Conservation (phyloP, 2,113 vertebrate species). For the Carlito syrichta region DNA sequence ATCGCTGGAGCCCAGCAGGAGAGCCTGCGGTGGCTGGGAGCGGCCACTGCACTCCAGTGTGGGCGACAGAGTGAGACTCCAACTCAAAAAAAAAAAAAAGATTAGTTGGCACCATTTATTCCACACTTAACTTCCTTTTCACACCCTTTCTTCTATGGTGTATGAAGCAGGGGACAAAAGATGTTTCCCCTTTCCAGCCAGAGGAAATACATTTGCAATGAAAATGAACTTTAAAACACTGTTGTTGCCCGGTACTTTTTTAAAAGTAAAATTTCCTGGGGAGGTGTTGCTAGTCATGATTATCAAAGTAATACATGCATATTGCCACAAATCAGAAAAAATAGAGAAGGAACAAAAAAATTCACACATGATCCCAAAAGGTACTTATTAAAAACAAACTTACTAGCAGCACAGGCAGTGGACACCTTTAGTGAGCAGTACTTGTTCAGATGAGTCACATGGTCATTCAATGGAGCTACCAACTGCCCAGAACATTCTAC, state of each 20-base stretch:
- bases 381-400: not conserved
- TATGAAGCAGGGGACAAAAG: not conserved
- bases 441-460: not conserved
- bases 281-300: not conserved
- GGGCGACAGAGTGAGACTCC: too few species aligned
- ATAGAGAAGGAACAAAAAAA: not conserved
- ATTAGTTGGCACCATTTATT: rapidly evolving
- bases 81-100: too few species aligned
- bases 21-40: too few species aligned
- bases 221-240: slow-evolving; percentile 30
- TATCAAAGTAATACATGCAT: not conserved
- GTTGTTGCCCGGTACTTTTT: not conserved
- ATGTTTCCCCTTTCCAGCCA: slow-evolving; percentile 18
- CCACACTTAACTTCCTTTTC: not conserved
- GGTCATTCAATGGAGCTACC: not conserved
- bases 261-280: not conserved
- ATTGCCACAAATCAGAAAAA: not conserved
- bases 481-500: rapidly evolving
- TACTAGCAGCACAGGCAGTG: too few species aligned
- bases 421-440: rapidly evolving
- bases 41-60: too few species aligned
- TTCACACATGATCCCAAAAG: not conserved
- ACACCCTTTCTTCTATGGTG: not conserved
- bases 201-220: slow-evolving; percentile 67
- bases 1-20: too few species aligned